Evolutionary conservation across 2,797 vertebrate genomes (phyloP).

Genomic region (Schizopygopsis pylzovi): DNA sequence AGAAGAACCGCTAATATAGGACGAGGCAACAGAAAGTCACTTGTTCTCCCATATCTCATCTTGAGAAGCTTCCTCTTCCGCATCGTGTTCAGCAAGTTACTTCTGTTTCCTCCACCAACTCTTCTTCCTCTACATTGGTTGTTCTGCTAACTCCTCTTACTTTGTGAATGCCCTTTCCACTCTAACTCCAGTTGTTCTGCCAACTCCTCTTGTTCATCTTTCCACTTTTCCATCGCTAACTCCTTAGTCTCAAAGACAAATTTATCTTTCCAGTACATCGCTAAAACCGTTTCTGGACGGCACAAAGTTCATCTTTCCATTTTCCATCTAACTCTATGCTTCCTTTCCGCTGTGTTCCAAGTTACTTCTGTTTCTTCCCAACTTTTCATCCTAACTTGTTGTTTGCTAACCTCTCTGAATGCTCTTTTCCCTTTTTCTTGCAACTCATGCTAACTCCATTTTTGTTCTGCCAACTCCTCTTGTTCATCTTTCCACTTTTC

Average conservation of each 20-base stretch:
- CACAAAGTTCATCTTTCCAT: no score
- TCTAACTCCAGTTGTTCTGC: background rate
- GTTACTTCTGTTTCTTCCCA: no score
- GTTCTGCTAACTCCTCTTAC: background rate
- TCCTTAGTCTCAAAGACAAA: no score
- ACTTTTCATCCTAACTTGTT: no score
- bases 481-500: no score
- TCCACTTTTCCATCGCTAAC: background rate
- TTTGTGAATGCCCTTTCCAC: background rate
- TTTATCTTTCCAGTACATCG: no score
- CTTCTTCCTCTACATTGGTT: background rate
- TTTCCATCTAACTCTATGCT: no score
- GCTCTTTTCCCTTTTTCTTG: no score
- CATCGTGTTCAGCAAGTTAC: background rate
- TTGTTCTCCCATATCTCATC: background rate
- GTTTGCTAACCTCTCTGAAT: no score
- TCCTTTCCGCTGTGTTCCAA: no score
- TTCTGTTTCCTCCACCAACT: background rate
- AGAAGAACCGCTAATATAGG: background rate
- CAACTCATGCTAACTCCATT: background rate
- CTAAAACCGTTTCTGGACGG: no score
- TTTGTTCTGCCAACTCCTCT: no score
- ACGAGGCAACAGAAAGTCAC: background rate
- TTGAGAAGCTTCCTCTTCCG: conserved; percentile 10
- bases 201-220: background rate